Base-by-base conservation (phyloP, 2,888 invertebrate species). In the Odiellus spinosus region DNA sequence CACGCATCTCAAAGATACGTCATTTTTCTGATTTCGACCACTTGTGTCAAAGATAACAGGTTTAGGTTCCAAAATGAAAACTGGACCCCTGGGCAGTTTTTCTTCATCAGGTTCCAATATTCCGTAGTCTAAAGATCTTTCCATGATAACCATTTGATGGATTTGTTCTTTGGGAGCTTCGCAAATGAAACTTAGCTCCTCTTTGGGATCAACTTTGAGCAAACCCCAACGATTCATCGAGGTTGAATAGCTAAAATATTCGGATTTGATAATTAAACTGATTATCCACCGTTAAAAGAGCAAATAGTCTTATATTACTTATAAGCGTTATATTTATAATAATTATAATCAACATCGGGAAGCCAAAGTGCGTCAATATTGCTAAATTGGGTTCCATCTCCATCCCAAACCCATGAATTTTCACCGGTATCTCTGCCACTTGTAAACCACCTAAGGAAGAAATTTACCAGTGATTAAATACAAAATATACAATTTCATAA, bases 1-100 rank as follows among this genome's bases (percentile, higher is more conserved):
- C 14, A 63, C 58, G 59, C 69, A 54, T 77, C 69, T 71, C 10
- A 91, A 64, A 8, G 80, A 74, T 0, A 86, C 77, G 67, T 83
- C 80, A 62, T 85, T 82, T 15, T 72, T 72, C 42, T 75, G 63
- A 53, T 76, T 76, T 54, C 76, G 74, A 40, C 48, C 76, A 10
- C 79, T 76, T 8, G 81, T 75, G 67, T 90, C 90, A 67, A 83
- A 87, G 12, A 85, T 82, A 15, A 77, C 81, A 61, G 82, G 78
- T 12, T 72, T 71, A 0, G 93, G 91, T 62, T 91, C 84, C 59
- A 78, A 77, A 8, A 82, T 78, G 61, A 95, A 90, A 61, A 75
- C 82, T 3, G 95, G 95, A 1, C 93, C 93, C 56, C 80, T 72
- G 0, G 87, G 86, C 55, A 93, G 78, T 59, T 77, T 76, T 50